phyloP scores from a whole-genome alignment of 1,140 invertebrate genomes.

The Planococcus citri region DNA sequence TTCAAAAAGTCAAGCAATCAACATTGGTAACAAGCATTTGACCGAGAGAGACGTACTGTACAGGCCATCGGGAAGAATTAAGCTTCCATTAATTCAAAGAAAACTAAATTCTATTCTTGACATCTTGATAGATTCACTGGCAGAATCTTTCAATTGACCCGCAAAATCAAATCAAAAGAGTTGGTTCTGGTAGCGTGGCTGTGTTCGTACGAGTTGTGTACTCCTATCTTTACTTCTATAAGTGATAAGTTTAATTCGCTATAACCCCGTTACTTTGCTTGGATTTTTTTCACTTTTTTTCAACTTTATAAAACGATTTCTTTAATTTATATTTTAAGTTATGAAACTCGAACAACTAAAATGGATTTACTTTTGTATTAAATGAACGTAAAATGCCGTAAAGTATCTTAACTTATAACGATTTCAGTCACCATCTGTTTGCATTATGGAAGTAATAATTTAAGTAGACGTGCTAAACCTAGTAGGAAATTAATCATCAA shows the following conservation, averaged over 20 bases:
- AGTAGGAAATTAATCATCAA: constrained; percentile 18
- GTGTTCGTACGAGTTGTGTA: too few relatives aligned
- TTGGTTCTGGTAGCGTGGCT: too few relatives aligned
- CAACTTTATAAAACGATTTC: neutral
- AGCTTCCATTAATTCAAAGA: neutral
- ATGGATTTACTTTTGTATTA: constrained; percentile 11
- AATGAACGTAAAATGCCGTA: constrained; percentile 14
- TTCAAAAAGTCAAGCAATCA: neutral
- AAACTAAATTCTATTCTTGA: neutral
- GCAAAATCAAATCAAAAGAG: neutral
- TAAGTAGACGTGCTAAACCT: constrained; percentile 14
- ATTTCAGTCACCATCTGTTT: constrained; percentile 20
- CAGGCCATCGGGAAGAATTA: neutral
- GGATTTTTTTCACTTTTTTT: neutral
- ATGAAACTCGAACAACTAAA: constrained; percentile 10
- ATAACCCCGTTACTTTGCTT: neutral
- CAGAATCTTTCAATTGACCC: neutral
- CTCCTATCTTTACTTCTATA: neutral
- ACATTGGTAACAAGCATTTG: neutral
- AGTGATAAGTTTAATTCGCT: neutral
- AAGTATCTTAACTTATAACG: constrained; percentile 12
- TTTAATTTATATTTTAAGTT: constrained; percentile 18
- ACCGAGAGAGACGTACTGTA: neutral
- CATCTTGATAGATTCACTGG: neutral
- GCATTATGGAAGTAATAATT: constrained; percentile 10